phyloP scores from a whole-genome alignment of 2,113 vertebrate genomes.

The Larimichthys polyactis region DNA sequence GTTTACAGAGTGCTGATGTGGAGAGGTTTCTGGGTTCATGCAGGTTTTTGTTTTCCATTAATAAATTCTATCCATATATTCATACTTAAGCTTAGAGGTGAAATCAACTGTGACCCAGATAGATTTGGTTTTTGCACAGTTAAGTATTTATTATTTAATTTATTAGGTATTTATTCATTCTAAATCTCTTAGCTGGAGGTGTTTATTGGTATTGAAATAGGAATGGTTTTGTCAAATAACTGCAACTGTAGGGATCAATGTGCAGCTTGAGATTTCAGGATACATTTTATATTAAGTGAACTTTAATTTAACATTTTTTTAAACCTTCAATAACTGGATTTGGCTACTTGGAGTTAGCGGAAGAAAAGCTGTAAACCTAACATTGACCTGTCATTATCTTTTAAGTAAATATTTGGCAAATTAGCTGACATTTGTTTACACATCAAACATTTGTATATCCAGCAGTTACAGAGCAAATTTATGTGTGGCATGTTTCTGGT shows the following conservation, averaged over 20 bases:
- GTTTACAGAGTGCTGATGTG: not conserved
- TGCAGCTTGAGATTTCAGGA: not conserved
- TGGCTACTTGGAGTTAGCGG: not conserved
- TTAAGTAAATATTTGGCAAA: not conserved
- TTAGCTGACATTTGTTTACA: not conserved
- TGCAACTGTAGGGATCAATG: not conserved
- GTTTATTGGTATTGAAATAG: conserved; percentile 26
- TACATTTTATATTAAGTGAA: not conserved
- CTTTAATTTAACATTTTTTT: not conserved
- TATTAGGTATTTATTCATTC: not conserved
- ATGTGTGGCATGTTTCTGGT: not conserved
- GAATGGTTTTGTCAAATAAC: conserved; percentile 27
- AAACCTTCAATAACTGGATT: not conserved
- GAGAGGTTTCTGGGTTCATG: conserved; percentile 1
- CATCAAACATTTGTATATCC: not conserved
- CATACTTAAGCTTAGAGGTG: not conserved
- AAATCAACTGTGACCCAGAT: conserved; percentile 2
- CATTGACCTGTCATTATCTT: conserved; percentile 5
- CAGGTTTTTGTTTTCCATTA: conserved; percentile 19
- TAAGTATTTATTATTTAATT: conserved; percentile 3
- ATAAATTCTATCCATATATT: not conserved
- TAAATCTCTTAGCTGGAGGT: conserved; percentile 28
- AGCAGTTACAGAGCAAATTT: not conserved
- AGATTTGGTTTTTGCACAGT: conserved; percentile 4
- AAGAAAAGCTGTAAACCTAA: not conserved